A percentile compares a stretch with the other conserved stretches of the same genome.
These are phyloP conservation scores for Eupithecia subfuscata DNA, from an alignment of 2,888 invertebrate species.

Conservation along the genomic window DNA sequence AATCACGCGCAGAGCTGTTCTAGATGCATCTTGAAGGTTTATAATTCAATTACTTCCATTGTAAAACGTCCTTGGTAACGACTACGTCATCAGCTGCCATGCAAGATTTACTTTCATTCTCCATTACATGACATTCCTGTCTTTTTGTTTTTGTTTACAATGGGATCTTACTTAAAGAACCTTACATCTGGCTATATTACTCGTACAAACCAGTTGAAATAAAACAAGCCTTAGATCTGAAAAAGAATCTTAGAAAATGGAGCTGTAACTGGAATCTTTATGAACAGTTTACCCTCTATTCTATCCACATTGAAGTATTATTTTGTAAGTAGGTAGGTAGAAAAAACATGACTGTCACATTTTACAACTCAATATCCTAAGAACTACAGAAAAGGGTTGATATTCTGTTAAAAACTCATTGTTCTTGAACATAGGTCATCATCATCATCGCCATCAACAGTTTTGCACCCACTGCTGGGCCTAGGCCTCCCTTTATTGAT, in stretches of 20 bases:
- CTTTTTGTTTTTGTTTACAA: not conserved
- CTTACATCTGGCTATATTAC: not conserved
- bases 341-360: not conserved
- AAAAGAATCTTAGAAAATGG: too few species aligned
- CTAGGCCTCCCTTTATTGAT: too few species aligned
- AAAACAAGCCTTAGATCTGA: not conserved
- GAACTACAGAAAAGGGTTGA: too few species aligned
- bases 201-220: not conserved
- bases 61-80: slow-evolving; percentile 22
- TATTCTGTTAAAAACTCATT: too few species aligned
- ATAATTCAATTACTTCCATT: not conserved
- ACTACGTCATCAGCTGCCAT: slow-evolving; percentile 28
- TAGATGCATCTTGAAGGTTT: not conserved
- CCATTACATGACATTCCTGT: not conserved
- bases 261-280: too few species aligned
- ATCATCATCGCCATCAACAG: too few species aligned
- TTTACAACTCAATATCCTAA: too few species aligned
- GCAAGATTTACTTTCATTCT: slow-evolving; percentile 30
- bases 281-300: too few species aligned
- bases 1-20: slow-evolving; percentile 13
- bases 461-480: too few species aligned
- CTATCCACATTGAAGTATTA: not conserved
- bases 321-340: not conserved
- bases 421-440: too few species aligned
- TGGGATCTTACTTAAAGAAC: not conserved